Percentiles rank a stretch among this genome's conserved stretches.
Evolutionary conservation across 2,113 vertebrate species (phyloP).

Genomic region (Microcebus tavaratra): DNA sequence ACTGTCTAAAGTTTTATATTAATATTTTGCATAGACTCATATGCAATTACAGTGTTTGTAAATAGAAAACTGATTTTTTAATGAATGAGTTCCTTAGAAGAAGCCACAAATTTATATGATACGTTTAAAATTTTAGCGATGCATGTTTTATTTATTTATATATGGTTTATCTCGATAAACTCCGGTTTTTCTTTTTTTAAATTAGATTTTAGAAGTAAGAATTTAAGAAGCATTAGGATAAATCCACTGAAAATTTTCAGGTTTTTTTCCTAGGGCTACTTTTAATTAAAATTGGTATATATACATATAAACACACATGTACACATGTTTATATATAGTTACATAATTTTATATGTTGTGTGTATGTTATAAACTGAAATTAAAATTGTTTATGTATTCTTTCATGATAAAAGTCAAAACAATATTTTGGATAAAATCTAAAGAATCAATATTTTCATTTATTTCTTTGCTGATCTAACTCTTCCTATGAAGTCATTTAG

Average conservation of each 20-base stretch:
- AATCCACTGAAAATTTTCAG: neutral
- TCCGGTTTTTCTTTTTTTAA: neutral
- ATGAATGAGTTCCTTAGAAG: neutral
- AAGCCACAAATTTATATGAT: neutral
- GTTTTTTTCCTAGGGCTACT: neutral
- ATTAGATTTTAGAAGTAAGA: constrained; percentile 27
- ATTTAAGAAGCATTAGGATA: neutral
- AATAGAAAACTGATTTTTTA: constrained; percentile 3
- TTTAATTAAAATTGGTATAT: constrained; percentile 21
- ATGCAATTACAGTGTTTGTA: neutral
- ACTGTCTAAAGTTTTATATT: constrained; percentile 14
- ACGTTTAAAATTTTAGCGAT: neutral
- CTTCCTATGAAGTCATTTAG: constrained; percentile 19
- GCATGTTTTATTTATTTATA: neutral
- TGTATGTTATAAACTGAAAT: constrained; percentile 35
- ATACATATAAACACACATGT: neutral
- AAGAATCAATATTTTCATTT: neutral
- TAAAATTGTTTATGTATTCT: neutral
- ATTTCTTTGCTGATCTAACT: constrained; percentile 33
- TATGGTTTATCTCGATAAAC: neutral
- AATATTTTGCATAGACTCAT: constrained; percentile 7
- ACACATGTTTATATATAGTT: neutral
- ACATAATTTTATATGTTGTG: neutral
- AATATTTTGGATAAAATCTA: constrained; percentile 18
- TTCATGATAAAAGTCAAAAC: neutral